Percentiles rank a stretch among this genome's conserved stretches.
These are phyloP conservation scores for Tubulanus polymorphus DNA, from an alignment of 2,888 invertebrate species.

Conservation along the genomic window DNA sequence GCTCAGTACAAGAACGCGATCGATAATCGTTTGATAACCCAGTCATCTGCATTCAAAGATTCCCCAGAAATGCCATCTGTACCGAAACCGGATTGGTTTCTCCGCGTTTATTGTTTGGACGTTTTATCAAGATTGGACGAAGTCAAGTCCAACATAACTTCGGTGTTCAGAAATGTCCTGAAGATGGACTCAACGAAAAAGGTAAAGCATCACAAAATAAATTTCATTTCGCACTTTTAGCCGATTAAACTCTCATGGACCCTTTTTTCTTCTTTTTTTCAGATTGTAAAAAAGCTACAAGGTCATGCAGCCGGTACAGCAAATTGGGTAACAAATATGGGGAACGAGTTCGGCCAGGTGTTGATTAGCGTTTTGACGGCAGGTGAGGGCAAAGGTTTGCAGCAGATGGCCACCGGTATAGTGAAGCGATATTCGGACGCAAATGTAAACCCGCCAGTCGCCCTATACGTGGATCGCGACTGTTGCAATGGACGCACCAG, in stretches of 20 bases:
- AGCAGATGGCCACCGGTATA: constrained; percentile 21
- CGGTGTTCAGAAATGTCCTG: constrained; percentile 9
- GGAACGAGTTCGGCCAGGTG: not conserved
- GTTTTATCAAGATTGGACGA: constrained; percentile 20
- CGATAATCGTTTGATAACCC: constrained; percentile 1
- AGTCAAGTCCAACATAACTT: constrained; percentile 25
- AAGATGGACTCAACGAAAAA: not conserved
- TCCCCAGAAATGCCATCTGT: constrained; percentile 15
- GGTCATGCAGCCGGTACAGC: not conserved
- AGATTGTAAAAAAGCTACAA: not conserved
- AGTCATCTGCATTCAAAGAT: constrained; percentile 6
- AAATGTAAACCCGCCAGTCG: constrained; percentile 18
- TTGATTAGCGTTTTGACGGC: not conserved
- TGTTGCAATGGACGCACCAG: constrained; percentile 22
- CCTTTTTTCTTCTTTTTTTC: not conserved
- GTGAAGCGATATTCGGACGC: constrained; percentile 19
- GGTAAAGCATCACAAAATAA: not conserved
- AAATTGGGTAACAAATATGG: not conserved
- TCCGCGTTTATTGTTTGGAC: constrained; percentile 21
- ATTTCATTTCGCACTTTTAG: not conserved
- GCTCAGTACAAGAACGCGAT: constrained; percentile 6
- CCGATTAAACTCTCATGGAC: not conserved
- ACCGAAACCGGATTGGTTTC: constrained; percentile 21
- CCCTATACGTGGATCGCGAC: constrained; percentile 30
- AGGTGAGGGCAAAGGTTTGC: constrained; percentile 18